These are phyloP conservation scores for Pasiphila rectangulata DNA, from an alignment of 2,888 invertebrate genomes.

Conservation along the genomic window DNA sequence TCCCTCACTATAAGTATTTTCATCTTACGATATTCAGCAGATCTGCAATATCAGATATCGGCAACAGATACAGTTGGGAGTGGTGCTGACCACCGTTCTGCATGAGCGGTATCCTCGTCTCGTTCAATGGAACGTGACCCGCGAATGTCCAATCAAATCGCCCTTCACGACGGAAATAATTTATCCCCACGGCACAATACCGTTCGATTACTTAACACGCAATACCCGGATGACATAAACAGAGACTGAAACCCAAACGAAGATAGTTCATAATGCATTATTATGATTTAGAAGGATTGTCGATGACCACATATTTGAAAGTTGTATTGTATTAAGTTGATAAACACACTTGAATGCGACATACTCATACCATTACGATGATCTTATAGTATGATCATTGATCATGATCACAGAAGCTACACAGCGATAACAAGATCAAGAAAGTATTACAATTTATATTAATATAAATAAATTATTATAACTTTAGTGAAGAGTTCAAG, in stretches of 20 bases:
- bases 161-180: conserved; percentile 54
- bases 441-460: no score
- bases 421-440: no score
- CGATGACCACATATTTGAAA: no score
- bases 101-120: conserved; percentile 64
- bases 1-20: not conserved
- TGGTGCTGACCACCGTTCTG: conserved; percentile 49
- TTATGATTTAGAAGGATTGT: not conserved
- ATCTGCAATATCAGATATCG: conserved; percentile 25
- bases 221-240: conserved; percentile 27
- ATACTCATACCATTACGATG: no score
- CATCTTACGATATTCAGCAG: conserved; percentile 5
- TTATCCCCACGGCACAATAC: conserved; percentile 44
- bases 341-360: no score
- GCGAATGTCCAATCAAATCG: conserved; percentile 54
- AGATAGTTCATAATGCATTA: not conserved
- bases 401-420: no score
- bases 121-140: conserved; percentile 68
- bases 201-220: conserved; percentile 33
- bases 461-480: no score
- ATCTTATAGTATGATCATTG: no score
- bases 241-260: conserved; percentile 14
- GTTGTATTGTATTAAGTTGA: no score
- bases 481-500: no score
- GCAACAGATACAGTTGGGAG: conserved; percentile 30